Conservation (phyloP, 2,888 invertebrate species). For the Hydraecia micacea region DNA sequence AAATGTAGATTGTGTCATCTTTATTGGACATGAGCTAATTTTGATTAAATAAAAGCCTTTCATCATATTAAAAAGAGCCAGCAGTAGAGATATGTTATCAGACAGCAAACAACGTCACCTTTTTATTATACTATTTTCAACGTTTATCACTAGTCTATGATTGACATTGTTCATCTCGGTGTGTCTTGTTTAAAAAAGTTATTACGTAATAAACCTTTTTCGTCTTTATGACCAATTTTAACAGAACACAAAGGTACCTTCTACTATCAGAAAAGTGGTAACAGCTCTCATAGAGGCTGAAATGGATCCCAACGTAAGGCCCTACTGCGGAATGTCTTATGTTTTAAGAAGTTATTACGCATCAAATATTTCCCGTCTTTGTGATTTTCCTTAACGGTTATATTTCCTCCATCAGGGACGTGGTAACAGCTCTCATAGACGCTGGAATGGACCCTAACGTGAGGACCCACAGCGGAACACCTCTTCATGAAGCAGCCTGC, state of each 20-base stretch:
- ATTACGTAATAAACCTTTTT: neutral
- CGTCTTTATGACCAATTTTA: neutral
- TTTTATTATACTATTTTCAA: neutral
- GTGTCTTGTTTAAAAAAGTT: neutral
- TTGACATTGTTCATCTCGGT: neutral
- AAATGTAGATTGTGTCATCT: constrained; percentile 14
- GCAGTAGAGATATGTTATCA: constrained; percentile 33
- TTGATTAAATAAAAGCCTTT: neutral
- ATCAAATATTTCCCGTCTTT: neutral
- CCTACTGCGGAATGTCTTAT: constrained; percentile 92
- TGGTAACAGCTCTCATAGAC: constrained; percentile 95
- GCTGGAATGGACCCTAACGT: constrained; percentile 97
- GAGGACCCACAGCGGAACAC: constrained; percentile 96
- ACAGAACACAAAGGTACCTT: neutral
- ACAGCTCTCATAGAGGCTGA: constrained; percentile 95
- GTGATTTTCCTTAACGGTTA: neutral
- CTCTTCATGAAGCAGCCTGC: constrained; percentile 97
- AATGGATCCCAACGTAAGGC: constrained; percentile 96
- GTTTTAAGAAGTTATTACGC: neutral
- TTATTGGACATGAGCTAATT: neutral
- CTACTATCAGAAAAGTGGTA: constrained; percentile 72
- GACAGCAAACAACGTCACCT: constrained; percentile 3
- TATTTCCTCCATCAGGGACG: constrained; percentile 89
- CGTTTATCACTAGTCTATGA: constrained; percentile 17
- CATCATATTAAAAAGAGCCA: neutral